Conservation (phyloP, 1,140 invertebrate genomes). For the Sinonovacula constricta region DNA sequence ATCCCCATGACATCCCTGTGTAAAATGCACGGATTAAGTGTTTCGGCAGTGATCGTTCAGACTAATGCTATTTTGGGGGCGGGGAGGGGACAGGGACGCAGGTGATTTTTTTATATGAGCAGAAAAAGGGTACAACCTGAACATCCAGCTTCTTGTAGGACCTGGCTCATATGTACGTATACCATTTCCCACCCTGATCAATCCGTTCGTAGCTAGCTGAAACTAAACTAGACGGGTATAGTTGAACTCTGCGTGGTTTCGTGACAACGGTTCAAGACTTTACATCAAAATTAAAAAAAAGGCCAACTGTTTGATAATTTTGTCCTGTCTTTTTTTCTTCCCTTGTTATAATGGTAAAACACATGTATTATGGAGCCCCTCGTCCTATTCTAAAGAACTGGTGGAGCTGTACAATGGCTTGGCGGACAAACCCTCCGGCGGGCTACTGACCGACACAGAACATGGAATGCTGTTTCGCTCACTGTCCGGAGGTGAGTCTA, state of each 20-base stretch:
- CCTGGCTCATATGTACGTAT: too few relatives aligned
- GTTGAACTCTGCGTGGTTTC: not conserved
- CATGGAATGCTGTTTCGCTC: conserved; percentile 13
- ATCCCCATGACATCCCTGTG: too few relatives aligned
- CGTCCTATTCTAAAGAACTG: conserved; percentile 17
- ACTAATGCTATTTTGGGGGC: too few relatives aligned
- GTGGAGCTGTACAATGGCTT: conserved; percentile 12
- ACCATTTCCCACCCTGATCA: too few relatives aligned
- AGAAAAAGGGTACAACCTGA: too few relatives aligned
- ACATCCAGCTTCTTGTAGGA: too few relatives aligned
- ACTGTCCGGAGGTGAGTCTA: conserved; percentile 30
- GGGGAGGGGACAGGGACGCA: too few relatives aligned
- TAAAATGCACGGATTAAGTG: too few relatives aligned
- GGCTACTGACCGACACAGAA: conserved; percentile 7
- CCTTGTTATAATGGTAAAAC: not conserved
- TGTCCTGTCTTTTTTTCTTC: not conserved
- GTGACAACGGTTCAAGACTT: not conserved
- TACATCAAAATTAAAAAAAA: not conserved
- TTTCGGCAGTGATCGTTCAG: too few relatives aligned
- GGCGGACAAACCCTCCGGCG: not conserved
- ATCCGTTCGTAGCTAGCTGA: too few relatives aligned
- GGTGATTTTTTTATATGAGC: too few relatives aligned
- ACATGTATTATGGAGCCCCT: not conserved
- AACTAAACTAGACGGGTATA: too few relatives aligned
- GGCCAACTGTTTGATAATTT: not conserved